A percentile compares a stretch with the other conserved stretches of the same genome.
Evolutionary conservation across 1,140 invertebrate species (phyloP).

Genomic region (Mycetomoellerius zeteki): DNA sequence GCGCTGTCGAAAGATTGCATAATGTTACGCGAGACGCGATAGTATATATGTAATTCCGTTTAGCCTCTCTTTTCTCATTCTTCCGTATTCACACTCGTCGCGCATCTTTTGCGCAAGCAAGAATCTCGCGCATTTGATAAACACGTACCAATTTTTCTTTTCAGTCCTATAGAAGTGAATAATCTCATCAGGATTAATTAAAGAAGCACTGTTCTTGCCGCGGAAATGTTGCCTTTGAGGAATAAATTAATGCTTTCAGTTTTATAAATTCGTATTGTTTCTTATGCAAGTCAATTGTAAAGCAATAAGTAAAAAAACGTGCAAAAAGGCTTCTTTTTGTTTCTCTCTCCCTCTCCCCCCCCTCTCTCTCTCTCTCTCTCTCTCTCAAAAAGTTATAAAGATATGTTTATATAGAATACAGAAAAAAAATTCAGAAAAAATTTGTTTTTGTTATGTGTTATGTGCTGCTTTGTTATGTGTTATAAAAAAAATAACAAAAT

Average conservation of each 20-base stretch:
- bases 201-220: not conserved
- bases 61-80: not conserved
- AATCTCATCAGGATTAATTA: constrained; percentile 32
- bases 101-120: constrained; percentile 18
- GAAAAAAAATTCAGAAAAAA: not conserved
- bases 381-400: not conserved
- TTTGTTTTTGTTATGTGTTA: not conserved
- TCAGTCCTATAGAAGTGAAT: not conserved
- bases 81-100: constrained; percentile 6
- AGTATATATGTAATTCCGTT: constrained; percentile 30
- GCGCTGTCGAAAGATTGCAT: constrained; percentile 69
- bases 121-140: not conserved
- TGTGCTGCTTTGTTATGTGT: no score
- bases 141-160: constrained; percentile 38
- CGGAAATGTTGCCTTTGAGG: not conserved
- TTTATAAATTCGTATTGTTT: not conserved
- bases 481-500: not conserved
- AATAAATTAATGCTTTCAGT: not conserved
- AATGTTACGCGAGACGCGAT: constrained; percentile 71
- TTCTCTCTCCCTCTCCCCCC: not conserved
- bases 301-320: not conserved
- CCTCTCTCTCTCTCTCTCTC: not conserved
- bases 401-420: not conserved
- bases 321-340: not conserved
- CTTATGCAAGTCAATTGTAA: not conserved